These are phyloP conservation scores for Eurytoma adleriae DNA, from an alignment of 2,888 invertebrate genomes.

Conservation along the genomic window DNA sequence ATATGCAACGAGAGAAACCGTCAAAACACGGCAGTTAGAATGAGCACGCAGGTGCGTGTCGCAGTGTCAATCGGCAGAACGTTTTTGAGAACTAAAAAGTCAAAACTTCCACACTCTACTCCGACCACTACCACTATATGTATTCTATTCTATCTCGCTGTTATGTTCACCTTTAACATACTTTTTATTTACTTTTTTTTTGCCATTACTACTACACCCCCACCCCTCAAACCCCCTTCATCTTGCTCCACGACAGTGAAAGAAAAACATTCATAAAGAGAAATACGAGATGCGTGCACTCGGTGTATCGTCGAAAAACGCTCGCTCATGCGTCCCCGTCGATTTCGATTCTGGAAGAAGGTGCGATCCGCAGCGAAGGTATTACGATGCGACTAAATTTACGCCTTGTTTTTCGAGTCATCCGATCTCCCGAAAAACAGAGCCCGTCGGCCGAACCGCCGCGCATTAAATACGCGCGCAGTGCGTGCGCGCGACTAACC, in stretches of 20 bases:
- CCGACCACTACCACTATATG: conserved; percentile 66
- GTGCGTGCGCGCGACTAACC: conserved; percentile 29
- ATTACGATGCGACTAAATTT: conserved; percentile 33
- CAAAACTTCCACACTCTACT: conserved; percentile 75
- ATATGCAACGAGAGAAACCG: not conserved
- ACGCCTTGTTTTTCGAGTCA: conserved; percentile 19
- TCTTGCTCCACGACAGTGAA: conserved; percentile 20
- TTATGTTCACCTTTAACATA: conserved; percentile 47
- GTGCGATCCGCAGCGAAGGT: conserved; percentile 17
- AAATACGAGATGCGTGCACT: conserved; percentile 60
- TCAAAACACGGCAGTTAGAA: no score
- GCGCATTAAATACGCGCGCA: not conserved
- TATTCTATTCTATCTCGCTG: conserved; percentile 48
- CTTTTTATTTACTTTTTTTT: conserved; percentile 27
- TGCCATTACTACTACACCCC: conserved; percentile 47
- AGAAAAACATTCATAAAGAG: no score
- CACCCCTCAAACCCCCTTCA: conserved; percentile 6
- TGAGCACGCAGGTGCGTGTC: not conserved
- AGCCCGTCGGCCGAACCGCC: not conserved
- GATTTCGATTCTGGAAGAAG: conserved; percentile 38
- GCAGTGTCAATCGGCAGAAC: conserved; percentile 38
- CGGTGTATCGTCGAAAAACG: conserved; percentile 63
- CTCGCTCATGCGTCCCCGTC: conserved; percentile 1
- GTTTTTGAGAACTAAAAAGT: conserved; percentile 39
- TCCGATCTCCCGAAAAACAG: conserved; percentile 29